phyloP scores from a whole-genome alignment of 2,888 invertebrate genomes.

The Spilosoma lubricipeda region DNA sequence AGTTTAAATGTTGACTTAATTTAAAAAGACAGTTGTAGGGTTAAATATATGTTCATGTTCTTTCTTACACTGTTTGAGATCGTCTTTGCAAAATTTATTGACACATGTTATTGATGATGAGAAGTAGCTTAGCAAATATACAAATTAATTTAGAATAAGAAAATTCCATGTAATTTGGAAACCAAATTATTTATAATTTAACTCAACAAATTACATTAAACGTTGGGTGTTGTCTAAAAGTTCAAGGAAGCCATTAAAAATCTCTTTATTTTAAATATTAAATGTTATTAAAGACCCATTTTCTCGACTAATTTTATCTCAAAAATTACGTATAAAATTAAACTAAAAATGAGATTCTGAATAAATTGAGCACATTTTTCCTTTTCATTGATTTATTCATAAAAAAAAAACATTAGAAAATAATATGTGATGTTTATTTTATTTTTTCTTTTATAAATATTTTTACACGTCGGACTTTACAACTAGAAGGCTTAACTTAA shows the following conservation, averaged over 20 bases:
- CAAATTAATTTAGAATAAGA: not conserved
- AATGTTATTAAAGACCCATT: not conserved
- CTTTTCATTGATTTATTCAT: not conserved
- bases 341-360: not conserved
- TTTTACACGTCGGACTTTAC: too few species aligned
- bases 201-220: slow-evolving; percentile 4
- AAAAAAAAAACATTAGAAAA: not conserved
- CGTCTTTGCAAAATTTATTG: not conserved
- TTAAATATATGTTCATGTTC: not conserved
- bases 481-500: too few species aligned
- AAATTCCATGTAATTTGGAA: not conserved
- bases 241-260: slow-evolving; percentile 3
- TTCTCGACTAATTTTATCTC: not conserved
- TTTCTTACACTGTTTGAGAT: not conserved
- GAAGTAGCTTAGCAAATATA: not conserved
- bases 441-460: too few species aligned
- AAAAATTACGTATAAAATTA: not conserved
- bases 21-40: too few species aligned
- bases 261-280: not conserved
- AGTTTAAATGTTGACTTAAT: too few species aligned
- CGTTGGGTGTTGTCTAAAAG: not conserved
- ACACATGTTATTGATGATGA: too few species aligned
- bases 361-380: not conserved
- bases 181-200: not conserved
- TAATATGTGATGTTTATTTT: too few species aligned